Evolutionary conservation across 2,113 vertebrate species (phyloP), one percentile per base, ranked within the genome.

Genomic region (Crotalus helleri): DNA sequence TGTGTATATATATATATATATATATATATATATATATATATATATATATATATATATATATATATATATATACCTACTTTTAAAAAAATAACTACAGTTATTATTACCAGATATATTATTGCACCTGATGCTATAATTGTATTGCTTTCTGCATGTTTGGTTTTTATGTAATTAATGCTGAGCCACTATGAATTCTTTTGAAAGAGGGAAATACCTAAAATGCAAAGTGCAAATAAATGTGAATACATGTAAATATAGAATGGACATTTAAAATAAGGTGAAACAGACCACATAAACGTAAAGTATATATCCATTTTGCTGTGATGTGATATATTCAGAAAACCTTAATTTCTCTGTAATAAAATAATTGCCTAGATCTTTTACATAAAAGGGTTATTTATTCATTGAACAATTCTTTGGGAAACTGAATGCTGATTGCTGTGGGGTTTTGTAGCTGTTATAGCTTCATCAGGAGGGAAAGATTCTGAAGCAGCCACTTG

Each of bases 291-390:
- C 74, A 90, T 46, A 54, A 90, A 61, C 39, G 5, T 55, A 93
- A 86, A 87, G 69, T 39, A 53, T 53, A 90, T 33, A 93, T 24
- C 53, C 87, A 26, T 54, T 81, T 88, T 58, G 23, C 39, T 53
- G 74, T 90, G 29, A 81, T 93, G 55, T 86, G 61, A 90, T 74
- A 39, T n/a, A 93, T 86, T 33, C n/a, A 49, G 55, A 90, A 74
- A 51, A 93, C 44, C 29, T 85, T 92, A 92, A 94, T 94, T 96
- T 95, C 93, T 49, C 17, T 74, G 90, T 21, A 90, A 93, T 90
- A 93, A 92, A 61, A 85, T 61, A 54, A 85, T 86, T 93, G 69
- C 39, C 44, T 23, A 39, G 64, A 91, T 95, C 21, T 64, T 55
- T 91, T 91, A 90, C 91, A 89, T 89, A 87, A 90, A 87, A 93